phyloP scores from a whole-genome alignment of 2,888 invertebrate species.

The Exocentrus adspersus region DNA sequence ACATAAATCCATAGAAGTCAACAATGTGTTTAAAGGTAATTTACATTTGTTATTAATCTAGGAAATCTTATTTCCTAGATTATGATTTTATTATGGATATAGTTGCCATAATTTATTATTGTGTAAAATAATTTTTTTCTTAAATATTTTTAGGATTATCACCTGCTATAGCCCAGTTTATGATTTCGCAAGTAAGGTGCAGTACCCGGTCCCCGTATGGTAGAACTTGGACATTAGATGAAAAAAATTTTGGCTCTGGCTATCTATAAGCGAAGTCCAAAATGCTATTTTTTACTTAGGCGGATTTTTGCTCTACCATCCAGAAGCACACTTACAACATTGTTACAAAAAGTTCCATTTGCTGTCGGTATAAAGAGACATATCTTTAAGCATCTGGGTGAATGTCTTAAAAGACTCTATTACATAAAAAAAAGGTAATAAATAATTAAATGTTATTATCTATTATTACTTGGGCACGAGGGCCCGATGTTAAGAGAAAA shows the following conservation, averaged over 20 bases:
- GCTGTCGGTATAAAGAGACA: constrained; percentile 22
- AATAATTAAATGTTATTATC: no score
- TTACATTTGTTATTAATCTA: background rate
- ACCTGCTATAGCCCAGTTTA: constrained; percentile 28
- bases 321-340: background rate
- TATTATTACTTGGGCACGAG: no score
- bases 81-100: no score
- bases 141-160: no score
- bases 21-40: background rate
- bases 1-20: background rate
- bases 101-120: no score
- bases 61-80: background rate
- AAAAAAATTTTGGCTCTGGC: constrained; percentile 39
- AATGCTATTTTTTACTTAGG: constrained; percentile 23
- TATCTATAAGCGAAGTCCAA: constrained; percentile 28
- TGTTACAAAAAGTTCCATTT: constrained; percentile 23
- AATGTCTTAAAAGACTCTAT: constrained; percentile 5
- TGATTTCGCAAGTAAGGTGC: constrained; percentile 34
- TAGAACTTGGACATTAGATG: constrained; percentile 35
- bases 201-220: constrained; percentile 30
- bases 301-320: constrained; percentile 25
- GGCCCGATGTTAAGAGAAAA: no score
- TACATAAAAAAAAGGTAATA: no score
- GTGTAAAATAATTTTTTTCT: no score
- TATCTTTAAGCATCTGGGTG: constrained; percentile 20